Evolutionary conservation across 1,140 invertebrate species (phyloP), one percentile per base, ranked within the genome.

Genomic region (Drosophila kurseongensis): DNA sequence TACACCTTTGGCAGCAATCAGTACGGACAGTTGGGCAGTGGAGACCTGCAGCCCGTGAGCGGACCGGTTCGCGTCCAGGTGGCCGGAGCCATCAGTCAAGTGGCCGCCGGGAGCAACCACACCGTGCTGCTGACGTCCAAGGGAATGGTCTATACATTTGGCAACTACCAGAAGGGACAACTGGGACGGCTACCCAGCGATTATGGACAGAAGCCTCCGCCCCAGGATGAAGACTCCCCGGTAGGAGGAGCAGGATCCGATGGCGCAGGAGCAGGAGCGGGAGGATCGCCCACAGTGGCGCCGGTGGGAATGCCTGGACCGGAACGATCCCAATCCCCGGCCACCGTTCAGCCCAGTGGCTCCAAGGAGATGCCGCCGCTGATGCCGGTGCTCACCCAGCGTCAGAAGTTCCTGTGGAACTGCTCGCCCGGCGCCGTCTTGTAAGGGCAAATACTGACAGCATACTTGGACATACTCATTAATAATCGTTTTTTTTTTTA

Each of bases 21-120:
- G 77, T 97, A 97, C 91, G 98, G 98, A 0, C 98, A 99, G 91
- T 93, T 99, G 16, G 98, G 98, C 23, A 95, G 96, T 32, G 97
- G 98, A 0, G 97, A 99, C 92, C 93, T 96, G 5, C 92, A 95
- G 36, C 94, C 94, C 2, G 96, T 97, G 67, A 96, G 95, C 55
- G 94, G 95, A 0, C 95, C 97, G 0, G 95, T 96, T 41, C 94
- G 95, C 60, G 95, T 99, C 0, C 95, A 95, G 82, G 93, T 98
- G 29, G 95, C 96, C 2, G 93, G 93, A 9, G 94, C 95, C 3
- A 79, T 92, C 5, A 94, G 94, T 1, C 96, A 97, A 83, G 94
- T 99, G 16, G 97, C 97, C 5, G 97, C 98, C 60, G 98, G 98
- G 4, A 98, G 97, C 86, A 98, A 99, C 93, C 98, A 99, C 92